Base-by-base conservation (phyloP, 1,140 invertebrate genomes). In the Helicorthomorpha holstii region DNA sequence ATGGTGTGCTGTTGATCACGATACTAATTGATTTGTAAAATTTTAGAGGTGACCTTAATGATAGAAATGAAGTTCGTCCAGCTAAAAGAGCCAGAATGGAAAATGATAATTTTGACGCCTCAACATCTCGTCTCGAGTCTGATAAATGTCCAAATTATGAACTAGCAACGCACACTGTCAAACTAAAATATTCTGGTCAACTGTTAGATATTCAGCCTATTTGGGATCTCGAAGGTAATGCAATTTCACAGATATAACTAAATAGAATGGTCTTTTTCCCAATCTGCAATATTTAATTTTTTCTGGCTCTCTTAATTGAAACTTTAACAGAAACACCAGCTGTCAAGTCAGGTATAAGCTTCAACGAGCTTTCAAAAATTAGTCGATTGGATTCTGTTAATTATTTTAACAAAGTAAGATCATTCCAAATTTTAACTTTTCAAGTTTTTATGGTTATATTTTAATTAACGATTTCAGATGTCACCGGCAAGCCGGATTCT, bases 161-260 rank as follows among this genome's bases (percentile, higher is more conserved):
- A 55, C 59, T 74, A 48, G 73, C 73, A 0, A 72, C 71, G 21
- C 73, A 75, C 61, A 69, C 70, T 21, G 72, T 75, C 3, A 70
- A 70, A 58, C 69, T 75, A 2, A 56, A 67, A 41, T 60, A 70
- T 25, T 72, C 69, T 25, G 73, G 73, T 2, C 66, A 69, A 22
- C 57, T 75, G 24, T 59, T 69, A 16, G 71, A 74, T 56, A 67
- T 74, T 16, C 63, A 67, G 56, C 66, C 71, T 23, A 57, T 75
- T 1, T 73, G 69, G 68, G 73, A 75, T 51, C 47, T 57, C 27
- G 53, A 64, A 56, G 57, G 55, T 54, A 55, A 27, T 12, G 27
- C 27, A 49, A 12, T 21, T 48, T 45, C 19, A 29, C 49, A 12
- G 56, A 21, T 29, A 4, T 1, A 41, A 26, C 27, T 27, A 22